Base-by-base conservation (phyloP, 2,113 vertebrate species). In the Tangachromis dhanisi region DNA sequence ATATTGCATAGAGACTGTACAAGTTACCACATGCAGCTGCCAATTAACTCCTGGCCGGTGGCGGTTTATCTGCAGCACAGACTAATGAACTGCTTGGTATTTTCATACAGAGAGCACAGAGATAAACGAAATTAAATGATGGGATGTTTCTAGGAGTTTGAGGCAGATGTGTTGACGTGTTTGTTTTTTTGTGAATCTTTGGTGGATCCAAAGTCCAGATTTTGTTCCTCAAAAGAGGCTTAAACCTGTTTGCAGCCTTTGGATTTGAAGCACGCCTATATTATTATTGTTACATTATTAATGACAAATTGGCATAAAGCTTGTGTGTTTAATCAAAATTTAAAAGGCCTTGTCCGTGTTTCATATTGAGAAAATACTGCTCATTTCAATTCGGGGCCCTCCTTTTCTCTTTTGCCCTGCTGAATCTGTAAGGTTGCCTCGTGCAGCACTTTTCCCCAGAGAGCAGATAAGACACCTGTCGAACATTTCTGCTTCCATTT, bases 11-110 rank as follows among this genome's bases (percentile, higher is more conserved):
- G 59, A 73, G 53, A 55, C 14, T 47, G 11, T 42, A 85, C 93
- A 94, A 87, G 90, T 93, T 84, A 42, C 71, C 85, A 91, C 92
- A 92, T 59, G 92, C 80, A 86, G 33, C 81, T 80, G 82, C 90
- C 86, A 94, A 95, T 96, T 96, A 96, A 91, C 45, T 86, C 12
- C 31, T 73, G 45, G 86, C 95, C 93, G 47, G 42, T 91, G 90
- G 96, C 88, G 16, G 13, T 88, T 90, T 49, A 17, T 55, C 21
- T 29, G 35, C 17, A 13, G 45, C 35, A 7, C 80, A 66, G 13
- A 81, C 21, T 21, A 79, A 85, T 86, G 24, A 61, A 87, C 38
- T 76, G 38, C 86, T 21, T 61, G 33, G 3, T 88, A 73, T 90
- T 71, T 84, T 51, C 29, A 76, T 26, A 73, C 40, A 76, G 10